These are phyloP conservation scores for Criorhina ranunculi DNA, from an alignment of 2,888 invertebrate genomes.

Conservation along the genomic window DNA sequence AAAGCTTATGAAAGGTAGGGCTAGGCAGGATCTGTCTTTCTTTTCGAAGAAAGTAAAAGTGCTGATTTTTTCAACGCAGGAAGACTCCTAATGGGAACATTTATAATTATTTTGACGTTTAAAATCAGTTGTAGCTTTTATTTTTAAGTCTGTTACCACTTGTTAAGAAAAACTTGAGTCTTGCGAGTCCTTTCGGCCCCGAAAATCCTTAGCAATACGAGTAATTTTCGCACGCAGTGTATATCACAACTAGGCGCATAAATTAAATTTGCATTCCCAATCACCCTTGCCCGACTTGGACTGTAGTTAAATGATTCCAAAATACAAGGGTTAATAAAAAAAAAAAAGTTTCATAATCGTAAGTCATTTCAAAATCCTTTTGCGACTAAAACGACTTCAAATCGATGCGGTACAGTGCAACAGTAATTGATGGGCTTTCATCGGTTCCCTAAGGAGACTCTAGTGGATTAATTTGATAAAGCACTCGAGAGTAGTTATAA, in stretches of 20 bases:
- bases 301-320: constrained; percentile 13
- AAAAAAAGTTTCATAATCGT: constrained; percentile 52
- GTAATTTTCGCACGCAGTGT: constrained; percentile 11
- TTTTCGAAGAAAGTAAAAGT: too few relatives aligned
- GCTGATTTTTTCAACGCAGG: too few relatives aligned
- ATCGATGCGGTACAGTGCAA: constrained; percentile 48
- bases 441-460: constrained; percentile 56
- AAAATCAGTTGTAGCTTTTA: too few relatives aligned
- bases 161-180: too few relatives aligned
- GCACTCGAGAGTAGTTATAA: constrained; percentile 36
- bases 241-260: constrained; percentile 12
- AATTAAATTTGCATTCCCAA: constrained; percentile 60
- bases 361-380: constrained; percentile 53
- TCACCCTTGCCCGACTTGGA: constrained; percentile 44
- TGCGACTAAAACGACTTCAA: constrained; percentile 30
- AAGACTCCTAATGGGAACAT: too few relatives aligned
- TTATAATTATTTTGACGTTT: too few relatives aligned
- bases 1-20: too few relatives aligned
- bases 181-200: too few relatives aligned
- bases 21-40: too few relatives aligned
- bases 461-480: constrained; percentile 68
- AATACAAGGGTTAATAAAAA: constrained; percentile 51
- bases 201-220: background rate
- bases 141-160: too few relatives aligned
- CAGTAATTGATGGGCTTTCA: constrained; percentile 71